Evolutionary conservation across 1,140 invertebrate species (phyloP), one percentile per base, ranked within the genome.

Genomic region (Eurosta solidaginis): DNA sequence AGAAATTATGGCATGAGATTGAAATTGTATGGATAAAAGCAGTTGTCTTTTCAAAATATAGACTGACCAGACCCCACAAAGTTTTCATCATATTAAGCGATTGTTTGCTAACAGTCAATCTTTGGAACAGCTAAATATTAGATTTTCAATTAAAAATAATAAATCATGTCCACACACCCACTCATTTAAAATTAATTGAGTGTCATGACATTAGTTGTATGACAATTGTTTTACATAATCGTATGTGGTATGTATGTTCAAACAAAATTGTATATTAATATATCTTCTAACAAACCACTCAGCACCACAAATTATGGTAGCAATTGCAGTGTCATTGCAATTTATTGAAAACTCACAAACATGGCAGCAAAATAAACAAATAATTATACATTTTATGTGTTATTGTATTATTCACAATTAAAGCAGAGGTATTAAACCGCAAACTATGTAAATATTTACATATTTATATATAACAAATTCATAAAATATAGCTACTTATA

Each of bases 281-380:
- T 68, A 68, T 52, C 27, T 68, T 40, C 40, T 68, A 40, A 3
- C n/a, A 68, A 68, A 40, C 59, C 59, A 68, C 59, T 68, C 59
- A 68, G 33, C 59, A 20, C 33, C 59, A 68, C 33, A 68, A 68
- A 68, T 68, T 68, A 68, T 68, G 59, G 59, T 68, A 68, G 59
- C 59, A 68, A 68, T 68, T 68, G 59, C 22, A 68, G 59, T 68
- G 59, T 68, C 59, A 68, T 68, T 68, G 33, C 59, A 68, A 68
- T 68, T 68, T 68, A 68, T 68, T 68, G 33, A n/a, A 17, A 68
- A 52, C 10, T n/a, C 27, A 40, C 59, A 36, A 68, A 9, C 54
- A 36, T 63, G 17, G 1, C 4, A 68, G 33, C 17, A 68, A 17
- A 54, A 17, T n/a, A 17, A 5, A 9, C 10, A 68, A 20, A 68